Base-by-base conservation (phyloP, 2,888 invertebrate species). In the Acrocyrtus sp. region DNA sequence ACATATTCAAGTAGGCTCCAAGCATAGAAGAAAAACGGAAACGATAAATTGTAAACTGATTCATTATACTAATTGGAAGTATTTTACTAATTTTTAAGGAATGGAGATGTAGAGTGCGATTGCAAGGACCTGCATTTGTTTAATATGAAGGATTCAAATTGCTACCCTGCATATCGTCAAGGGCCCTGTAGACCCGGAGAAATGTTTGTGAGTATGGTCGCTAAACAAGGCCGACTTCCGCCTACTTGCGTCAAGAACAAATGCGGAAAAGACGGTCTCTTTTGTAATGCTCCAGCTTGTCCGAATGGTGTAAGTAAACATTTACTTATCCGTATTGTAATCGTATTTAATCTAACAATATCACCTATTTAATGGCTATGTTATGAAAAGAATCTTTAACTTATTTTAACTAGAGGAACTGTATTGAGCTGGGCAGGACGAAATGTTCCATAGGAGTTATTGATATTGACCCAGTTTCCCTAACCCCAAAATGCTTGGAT, bases 51-150 rank as follows among this genome's bases (percentile, higher is more conserved):
- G n/a, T n/a, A n/a, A n/a, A n/a, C n/a, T n/a, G n/a, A n/a, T n/a
- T n/a, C n/a, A n/a, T n/a, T n/a, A n/a, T n/a, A n/a, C n/a, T n/a
- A n/a, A n/a, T n/a, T n/a, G n/a, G n/a, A n/a, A n/a, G n/a, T n/a
- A n/a, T n/a, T n/a, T n/a, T n/a, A n/a, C n/a, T n/a, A n/a, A 24
- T 24, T 6, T 39, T 24, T 29, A 15, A 78, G 78, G 54, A 70
- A 73, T 47, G 80, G 80, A 21, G 65, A 73, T 1, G 75, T 72
- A 3, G 73, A 77, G 45, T 80, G 80, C 43, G 78, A 80, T 53
- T 80, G 80, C 21, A 43, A 63, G 10, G 41, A 53, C 10, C 39
- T 57, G 15, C 27, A 76, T 39, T 58, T 80, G 22, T 79, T 43
- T 24, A 56, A 76, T 34, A 43, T 48, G 19, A 58, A 39, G 12